Percentiles rank a stretch among this genome's conserved stretches.
These are phyloP conservation scores for Zaprionus capensis DNA, from an alignment of 1,140 invertebrate species.

Conservation along the genomic window DNA sequence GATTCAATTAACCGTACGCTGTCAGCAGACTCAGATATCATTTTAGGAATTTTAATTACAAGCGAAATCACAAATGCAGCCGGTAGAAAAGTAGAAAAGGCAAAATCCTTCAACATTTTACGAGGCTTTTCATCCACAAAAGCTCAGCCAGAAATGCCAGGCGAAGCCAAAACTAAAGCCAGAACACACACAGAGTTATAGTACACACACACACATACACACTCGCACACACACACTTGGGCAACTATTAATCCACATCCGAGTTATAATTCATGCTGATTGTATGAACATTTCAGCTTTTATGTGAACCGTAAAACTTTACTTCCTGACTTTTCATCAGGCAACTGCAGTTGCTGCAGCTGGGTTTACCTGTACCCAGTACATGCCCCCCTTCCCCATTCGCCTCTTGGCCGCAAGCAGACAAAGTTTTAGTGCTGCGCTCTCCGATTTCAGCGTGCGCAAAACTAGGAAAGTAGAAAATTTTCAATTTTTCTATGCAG, in stretches of 20 bases:
- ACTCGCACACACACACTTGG: conserved; percentile 38
- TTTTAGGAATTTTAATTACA: conserved; percentile 33
- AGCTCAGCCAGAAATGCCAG: conserved; percentile 15
- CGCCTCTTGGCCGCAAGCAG: conserved; percentile 25
- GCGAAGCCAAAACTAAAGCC: conserved; percentile 13
- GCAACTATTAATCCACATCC: conserved; percentile 80
- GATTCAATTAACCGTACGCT: neutral
- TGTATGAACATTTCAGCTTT: conserved; percentile 83
- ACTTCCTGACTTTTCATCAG: conserved; percentile 81
- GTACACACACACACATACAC: conserved; percentile 16
- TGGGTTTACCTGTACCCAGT: conserved; percentile 10
- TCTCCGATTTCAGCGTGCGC: conserved; percentile 47
- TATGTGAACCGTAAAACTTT: conserved; percentile 83
- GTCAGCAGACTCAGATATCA: conserved; percentile 6
- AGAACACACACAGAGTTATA: conserved; percentile 20
- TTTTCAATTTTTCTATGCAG: conserved; percentile 71
- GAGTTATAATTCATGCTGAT: conserved; percentile 83
- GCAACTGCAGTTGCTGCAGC: conserved; percentile 17
- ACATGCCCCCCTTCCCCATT: neutral
- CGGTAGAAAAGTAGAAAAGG: neutral
- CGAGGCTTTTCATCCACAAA: conserved; percentile 25
- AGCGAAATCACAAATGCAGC: conserved; percentile 1
- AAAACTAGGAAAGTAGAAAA: conserved; percentile 43
- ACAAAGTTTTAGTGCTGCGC: conserved; percentile 56
- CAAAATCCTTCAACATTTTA: conserved; percentile 26